phyloP scores from a whole-genome alignment of 2,888 invertebrate genomes.

The Caenorhabditis sulstoni region DNA sequence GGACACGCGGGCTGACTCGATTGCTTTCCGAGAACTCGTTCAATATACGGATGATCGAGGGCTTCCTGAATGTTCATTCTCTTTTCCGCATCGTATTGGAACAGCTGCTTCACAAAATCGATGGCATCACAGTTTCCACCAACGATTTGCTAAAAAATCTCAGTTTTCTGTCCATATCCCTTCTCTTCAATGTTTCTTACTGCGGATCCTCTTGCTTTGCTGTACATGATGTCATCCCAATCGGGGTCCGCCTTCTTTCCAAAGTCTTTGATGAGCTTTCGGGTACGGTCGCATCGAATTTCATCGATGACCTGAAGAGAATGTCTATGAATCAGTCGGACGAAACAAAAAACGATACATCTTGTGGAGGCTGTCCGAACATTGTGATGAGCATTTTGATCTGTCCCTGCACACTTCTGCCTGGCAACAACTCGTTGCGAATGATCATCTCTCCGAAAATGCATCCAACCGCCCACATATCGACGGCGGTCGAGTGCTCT shows the following conservation, averaged over 20 bases:
- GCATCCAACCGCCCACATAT: conserved; percentile 79
- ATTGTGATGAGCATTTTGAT: conserved; percentile 75
- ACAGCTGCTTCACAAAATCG: conserved; percentile 70
- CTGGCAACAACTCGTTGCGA: conserved; percentile 74
- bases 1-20: conserved; percentile 42
- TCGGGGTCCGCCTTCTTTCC: conserved; percentile 24
- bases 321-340: neutral
- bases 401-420: conserved; percentile 76
- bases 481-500: conserved; percentile 78
- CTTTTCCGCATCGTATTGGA: conserved; percentile 67
- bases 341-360: conserved; percentile 55
- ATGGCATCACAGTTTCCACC: conserved; percentile 62
- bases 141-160: conserved; percentile 46
- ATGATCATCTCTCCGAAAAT: conserved; percentile 78
- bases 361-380: conserved; percentile 74
- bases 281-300: conserved; percentile 76
- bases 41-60: conserved; percentile 71
- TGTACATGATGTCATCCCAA: conserved; percentile 52
- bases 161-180: neutral
- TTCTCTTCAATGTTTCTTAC: conserved; percentile 11
- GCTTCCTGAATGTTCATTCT: conserved; percentile 72
- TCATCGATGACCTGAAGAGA: conserved; percentile 68
- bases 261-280: conserved; percentile 68
- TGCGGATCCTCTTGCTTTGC: conserved; percentile 27
- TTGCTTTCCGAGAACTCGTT: conserved; percentile 1